Conservation (phyloP, 2,888 invertebrate species). For the Acronicta aceris region DNA sequence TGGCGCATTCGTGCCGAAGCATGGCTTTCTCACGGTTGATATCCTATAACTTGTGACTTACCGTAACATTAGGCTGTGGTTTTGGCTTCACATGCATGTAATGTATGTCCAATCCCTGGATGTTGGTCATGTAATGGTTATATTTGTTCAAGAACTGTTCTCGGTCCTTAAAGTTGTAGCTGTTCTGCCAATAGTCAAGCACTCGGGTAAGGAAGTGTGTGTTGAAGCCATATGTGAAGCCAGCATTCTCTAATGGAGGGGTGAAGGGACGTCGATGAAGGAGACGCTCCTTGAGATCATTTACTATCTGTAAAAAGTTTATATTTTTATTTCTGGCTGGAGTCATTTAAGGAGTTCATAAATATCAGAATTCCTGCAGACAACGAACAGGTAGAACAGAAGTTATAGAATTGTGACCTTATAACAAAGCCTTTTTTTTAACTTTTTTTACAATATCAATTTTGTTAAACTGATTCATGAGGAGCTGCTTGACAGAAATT, state of each 20-base stretch:
- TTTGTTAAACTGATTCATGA: too few relatives aligned
- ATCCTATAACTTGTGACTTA: slow-evolving; percentile 51
- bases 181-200: slow-evolving; percentile 93
- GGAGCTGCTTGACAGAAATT: too few relatives aligned
- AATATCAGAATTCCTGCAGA: too few relatives aligned
- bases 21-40: too few relatives aligned
- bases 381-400: too few relatives aligned
- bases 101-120: slow-evolving; percentile 93
- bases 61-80: slow-evolving; percentile 63
- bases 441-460: too few relatives aligned
- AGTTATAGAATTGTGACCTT: too few relatives aligned
- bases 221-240: slow-evolving; percentile 95
- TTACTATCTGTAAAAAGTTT: slow-evolving; percentile 77
- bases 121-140: slow-evolving; percentile 93
- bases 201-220: slow-evolving; percentile 91
- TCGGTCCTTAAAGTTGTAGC: slow-evolving; percentile 91
- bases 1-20: too few relatives aligned
- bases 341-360: too few relatives aligned
- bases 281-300: slow-evolving; percentile 89
- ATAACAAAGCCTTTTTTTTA: too few relatives aligned
- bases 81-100: slow-evolving; percentile 92
- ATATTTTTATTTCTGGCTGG: too few relatives aligned
- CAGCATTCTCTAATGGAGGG: slow-evolving; percentile 90
- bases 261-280: slow-evolving; percentile 80
- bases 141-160: slow-evolving; percentile 92